Conservation (phyloP, 2,888 invertebrate species). For the Eilema depressum region DNA sequence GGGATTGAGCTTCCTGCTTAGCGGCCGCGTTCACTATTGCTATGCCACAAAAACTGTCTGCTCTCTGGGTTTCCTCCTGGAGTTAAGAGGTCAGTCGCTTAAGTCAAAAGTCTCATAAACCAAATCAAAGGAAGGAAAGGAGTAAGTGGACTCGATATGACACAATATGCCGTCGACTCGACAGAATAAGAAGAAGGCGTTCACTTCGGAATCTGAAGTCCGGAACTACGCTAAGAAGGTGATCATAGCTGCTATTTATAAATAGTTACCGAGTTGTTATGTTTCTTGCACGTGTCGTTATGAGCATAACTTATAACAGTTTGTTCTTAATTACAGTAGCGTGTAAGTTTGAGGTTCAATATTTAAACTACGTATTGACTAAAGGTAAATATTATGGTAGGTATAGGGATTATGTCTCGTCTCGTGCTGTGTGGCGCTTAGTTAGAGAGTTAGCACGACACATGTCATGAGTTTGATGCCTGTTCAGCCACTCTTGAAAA, state of each 20-base stretch:
- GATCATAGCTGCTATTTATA: not conserved
- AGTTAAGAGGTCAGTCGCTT: too few species aligned
- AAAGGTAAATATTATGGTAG: not conserved
- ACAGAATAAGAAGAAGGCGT: too few species aligned
- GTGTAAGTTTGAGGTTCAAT: not conserved
- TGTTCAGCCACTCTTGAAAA: too few species aligned
- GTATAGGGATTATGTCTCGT: not conserved
- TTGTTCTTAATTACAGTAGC: constrained; percentile 1
- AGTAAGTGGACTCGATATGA: too few species aligned
- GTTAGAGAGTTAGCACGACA: not conserved
- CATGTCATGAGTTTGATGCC: not conserved
- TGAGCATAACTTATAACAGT: not conserved
- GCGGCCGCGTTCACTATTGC: too few species aligned
- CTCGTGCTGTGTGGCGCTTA: not conserved
- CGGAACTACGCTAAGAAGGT: not conserved
- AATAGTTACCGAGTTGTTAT: not conserved
- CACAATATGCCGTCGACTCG: too few species aligned
- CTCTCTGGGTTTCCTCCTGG: too few species aligned
- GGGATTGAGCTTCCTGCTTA: too few species aligned
- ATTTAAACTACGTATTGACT: not conserved
- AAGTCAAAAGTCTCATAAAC: too few species aligned
- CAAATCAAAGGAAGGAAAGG: too few species aligned
- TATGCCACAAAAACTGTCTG: too few species aligned
- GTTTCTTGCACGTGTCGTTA: not conserved
- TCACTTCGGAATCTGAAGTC: too few species aligned